These are phyloP conservation scores for Drosophila anomalipes DNA, from an alignment of 2,888 invertebrate genomes.

Conservation along the genomic window DNA sequence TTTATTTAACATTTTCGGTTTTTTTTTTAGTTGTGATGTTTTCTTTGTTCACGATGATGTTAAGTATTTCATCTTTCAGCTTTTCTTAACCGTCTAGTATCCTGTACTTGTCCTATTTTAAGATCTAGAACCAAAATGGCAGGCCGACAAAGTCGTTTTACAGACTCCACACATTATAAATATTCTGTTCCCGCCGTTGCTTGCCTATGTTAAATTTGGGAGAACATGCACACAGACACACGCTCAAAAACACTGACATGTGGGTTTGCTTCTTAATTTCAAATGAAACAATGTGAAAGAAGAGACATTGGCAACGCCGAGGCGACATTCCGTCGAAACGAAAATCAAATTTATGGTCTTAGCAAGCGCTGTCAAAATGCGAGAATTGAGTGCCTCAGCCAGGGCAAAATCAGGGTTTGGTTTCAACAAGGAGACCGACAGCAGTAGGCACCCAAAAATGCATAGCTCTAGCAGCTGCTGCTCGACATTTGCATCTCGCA, in stretches of 20 bases:
- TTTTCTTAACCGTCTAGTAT: neutral
- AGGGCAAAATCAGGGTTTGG: slow-evolving; percentile 14
- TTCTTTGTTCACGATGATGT: neutral
- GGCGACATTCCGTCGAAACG: slow-evolving; percentile 56
- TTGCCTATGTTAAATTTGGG: slow-evolving; percentile 46
- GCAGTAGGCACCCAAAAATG: slow-evolving; percentile 33
- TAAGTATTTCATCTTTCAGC: neutral
- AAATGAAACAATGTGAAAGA: slow-evolving; percentile 65
- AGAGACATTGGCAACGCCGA: slow-evolving; percentile 53
- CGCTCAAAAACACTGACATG: slow-evolving; percentile 2
- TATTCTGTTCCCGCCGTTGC: slow-evolving; percentile 1
- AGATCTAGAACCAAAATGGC: neutral
- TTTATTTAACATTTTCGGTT: neutral
- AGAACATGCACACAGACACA: slow-evolving; percentile 3
- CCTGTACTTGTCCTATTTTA: neutral
- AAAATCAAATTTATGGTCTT: slow-evolving; percentile 78
- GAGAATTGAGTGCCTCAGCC: slow-evolving; percentile 77
- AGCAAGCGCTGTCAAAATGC: slow-evolving; percentile 78
- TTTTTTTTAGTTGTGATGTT: neutral
- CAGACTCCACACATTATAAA: slow-evolving; percentile 2
- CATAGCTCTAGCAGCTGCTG: slow-evolving; percentile 27
- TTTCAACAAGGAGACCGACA: neutral
- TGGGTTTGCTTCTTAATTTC: slow-evolving; percentile 70
- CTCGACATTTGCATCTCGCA: slow-evolving; percentile 73
- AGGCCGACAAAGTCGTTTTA: neutral